Evolutionary conservation across 1,140 invertebrate genomes (phyloP).

Genomic region (Drosophila lowei): DNA sequence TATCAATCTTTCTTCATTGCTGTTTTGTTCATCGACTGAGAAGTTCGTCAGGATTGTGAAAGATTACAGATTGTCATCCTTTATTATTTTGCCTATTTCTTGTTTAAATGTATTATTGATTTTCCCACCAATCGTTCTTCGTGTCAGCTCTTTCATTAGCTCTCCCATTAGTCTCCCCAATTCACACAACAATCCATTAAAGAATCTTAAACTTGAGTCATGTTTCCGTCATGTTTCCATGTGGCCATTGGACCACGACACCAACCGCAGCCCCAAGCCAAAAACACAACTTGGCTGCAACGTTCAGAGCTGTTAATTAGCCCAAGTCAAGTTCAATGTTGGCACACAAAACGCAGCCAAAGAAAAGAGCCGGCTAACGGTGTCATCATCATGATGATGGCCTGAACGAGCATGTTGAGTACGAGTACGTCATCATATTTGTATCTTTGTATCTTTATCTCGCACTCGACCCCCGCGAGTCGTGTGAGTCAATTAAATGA

Average conservation of each 20-base stretch:
- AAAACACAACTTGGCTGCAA: constrained; percentile 29
- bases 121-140: no score
- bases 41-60: no score
- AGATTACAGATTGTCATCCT: no score
- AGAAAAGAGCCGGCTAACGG: constrained; percentile 43
- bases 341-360: constrained; percentile 22
- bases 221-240: constrained; percentile 15
- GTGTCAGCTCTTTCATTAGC: neutral
- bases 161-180: neutral
- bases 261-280: constrained; percentile 11
- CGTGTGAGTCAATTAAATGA: constrained; percentile 75
- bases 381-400: constrained; percentile 57
- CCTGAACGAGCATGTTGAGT: constrained; percentile 48
- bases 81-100: no score
- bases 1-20: no score
- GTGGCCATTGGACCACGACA: constrained; percentile 53
- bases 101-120: no score
- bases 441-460: constrained; percentile 58
- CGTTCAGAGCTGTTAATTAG: constrained; percentile 55
- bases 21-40: no score
- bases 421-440: constrained; percentile 42
- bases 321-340: constrained; percentile 70
- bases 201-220: constrained; percentile 4
- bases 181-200: neutral
- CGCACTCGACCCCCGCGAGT: constrained; percentile 40